phyloP scores from a whole-genome alignment of 2,797 vertebrate species.

The Muraenolepis orangiensis region DNA sequence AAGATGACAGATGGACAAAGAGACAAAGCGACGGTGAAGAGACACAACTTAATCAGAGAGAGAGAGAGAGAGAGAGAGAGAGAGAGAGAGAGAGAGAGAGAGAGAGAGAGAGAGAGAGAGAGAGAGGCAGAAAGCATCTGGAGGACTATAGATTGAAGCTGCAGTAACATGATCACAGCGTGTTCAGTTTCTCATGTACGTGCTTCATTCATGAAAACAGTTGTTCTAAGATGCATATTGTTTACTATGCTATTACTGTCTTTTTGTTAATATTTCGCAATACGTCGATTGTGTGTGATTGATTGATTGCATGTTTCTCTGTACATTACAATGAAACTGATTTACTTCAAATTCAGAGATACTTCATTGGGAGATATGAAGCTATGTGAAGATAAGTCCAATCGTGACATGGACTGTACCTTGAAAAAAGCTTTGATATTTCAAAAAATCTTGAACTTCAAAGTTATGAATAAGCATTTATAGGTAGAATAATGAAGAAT shows the following conservation, averaged over 20 bases:
- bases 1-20: too few relatives aligned
- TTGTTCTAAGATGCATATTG: constrained; percentile 8
- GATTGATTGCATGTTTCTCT: neutral
- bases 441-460: too few relatives aligned
- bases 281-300: too few relatives aligned
- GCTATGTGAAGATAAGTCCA: neutral
- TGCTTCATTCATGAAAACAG: constrained; percentile 25
- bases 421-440: too few relatives aligned
- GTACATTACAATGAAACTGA: neutral
- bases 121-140: constrained; percentile 10
- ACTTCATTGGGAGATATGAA: neutral
- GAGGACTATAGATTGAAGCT: neutral
- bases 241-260: neutral
- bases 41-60: too few relatives aligned
- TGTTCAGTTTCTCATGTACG: neutral
- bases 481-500: too few relatives aligned
- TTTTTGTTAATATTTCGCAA: neutral
- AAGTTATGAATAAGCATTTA: constrained; percentile 72
- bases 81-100: constrained; percentile 39
- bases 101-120: constrained; percentile 37
- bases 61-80: constrained; percentile 38
- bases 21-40: constrained; percentile 36
- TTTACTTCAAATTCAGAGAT: neutral
- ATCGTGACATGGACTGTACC: neutral
- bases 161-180: neutral